Evolutionary conservation across 1,140 invertebrate genomes (phyloP).

Genomic region (Polypedilum pembai): DNA sequence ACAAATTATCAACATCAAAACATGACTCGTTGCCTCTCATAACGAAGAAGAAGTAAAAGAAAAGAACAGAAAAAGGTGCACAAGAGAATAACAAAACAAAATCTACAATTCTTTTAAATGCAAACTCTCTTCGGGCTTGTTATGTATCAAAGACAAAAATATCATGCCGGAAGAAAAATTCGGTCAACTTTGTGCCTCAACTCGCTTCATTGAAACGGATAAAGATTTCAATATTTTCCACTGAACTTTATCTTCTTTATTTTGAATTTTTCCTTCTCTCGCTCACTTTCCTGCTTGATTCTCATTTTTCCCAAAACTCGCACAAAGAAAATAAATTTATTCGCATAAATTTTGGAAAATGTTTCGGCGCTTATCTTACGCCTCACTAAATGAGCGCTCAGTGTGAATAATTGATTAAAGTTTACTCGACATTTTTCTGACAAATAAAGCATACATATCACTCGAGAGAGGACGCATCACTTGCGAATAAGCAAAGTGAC

Average conservation of each 20-base stretch:
- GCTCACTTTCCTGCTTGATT: not conserved
- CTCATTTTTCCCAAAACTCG: not conserved
- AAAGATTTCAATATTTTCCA: not conserved
- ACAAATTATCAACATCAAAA: too few relatives aligned
- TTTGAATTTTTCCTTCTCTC: not conserved
- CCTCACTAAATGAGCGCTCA: slow-evolving; percentile 3
- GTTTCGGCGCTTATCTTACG: not conserved
- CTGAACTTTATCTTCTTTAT: not conserved
- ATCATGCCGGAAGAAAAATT: not conserved
- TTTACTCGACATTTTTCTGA: not conserved
- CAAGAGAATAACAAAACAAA: not conserved
- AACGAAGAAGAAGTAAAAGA: not conserved
- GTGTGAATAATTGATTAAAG: slow-evolving; percentile 18
- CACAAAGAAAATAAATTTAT: not conserved
- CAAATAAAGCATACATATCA: too few relatives aligned
- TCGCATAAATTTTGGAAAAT: not conserved
- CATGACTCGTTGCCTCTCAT: too few relatives aligned
- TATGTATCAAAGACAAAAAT: not conserved
- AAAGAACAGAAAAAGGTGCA: not conserved
- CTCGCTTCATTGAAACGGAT: not conserved
- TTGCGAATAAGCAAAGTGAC: too few relatives aligned
- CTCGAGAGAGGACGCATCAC: too few relatives aligned
- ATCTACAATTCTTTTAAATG: not conserved
- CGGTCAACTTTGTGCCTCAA: not conserved
- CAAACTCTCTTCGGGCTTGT: not conserved